phyloP scores from a whole-genome alignment of 2,888 invertebrate genomes.

The Dasysyrphus albostriatus region DNA sequence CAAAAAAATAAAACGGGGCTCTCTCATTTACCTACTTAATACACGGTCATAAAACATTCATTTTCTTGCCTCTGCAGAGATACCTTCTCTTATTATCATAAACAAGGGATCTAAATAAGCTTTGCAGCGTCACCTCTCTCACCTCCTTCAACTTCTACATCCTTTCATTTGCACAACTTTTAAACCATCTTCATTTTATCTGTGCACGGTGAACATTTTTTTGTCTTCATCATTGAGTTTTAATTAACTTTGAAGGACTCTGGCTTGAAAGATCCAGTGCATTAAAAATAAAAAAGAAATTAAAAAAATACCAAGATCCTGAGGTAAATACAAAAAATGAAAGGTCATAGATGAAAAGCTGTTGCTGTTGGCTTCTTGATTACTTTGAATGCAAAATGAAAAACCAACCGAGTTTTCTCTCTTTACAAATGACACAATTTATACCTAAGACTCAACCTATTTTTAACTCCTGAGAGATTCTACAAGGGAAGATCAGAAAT shows the following conservation, averaged over 20 bases:
- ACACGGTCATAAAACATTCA: neutral
- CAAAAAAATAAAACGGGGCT: neutral
- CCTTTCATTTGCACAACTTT: conserved; percentile 4
- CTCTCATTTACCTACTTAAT: neutral
- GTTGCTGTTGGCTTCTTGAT: conserved; percentile 36
- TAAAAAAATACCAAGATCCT: conserved; percentile 5
- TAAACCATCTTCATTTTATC: neutral
- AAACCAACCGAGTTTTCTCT: neutral
- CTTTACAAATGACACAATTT: neutral
- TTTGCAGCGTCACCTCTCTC: conserved; percentile 12
- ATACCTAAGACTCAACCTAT: conserved; percentile 2
- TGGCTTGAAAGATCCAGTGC: neutral
- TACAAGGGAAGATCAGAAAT: neutral
- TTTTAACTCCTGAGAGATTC: conserved; percentile 4
- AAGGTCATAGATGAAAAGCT: conserved; percentile 31
- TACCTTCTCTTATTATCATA: conserved; percentile 17
- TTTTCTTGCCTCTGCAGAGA: neutral
- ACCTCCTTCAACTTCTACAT: neutral
- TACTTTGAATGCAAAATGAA: conserved; percentile 27
- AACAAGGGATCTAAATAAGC: conserved; percentile 32
- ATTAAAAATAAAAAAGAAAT: neutral
- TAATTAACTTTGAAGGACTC: conserved; percentile 34
- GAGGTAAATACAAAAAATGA: conserved; percentile 32
- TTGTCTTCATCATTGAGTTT: conserved; percentile 14
- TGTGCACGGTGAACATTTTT: neutral